Conservation (phyloP, 1,140 invertebrate genomes). For the Magallana angulata region DNA sequence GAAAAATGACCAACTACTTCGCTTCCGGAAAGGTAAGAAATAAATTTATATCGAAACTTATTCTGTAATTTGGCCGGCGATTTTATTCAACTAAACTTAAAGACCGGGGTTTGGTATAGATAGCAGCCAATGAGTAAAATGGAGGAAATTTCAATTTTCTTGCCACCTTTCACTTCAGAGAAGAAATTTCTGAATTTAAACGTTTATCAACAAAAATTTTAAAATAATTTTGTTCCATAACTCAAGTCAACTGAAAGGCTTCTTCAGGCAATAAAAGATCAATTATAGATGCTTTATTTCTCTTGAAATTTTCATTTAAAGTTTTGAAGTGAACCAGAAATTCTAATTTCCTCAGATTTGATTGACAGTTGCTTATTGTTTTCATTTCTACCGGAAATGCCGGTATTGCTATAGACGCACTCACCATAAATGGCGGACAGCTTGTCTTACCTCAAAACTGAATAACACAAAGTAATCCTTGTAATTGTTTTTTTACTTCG, state of each 20-base stretch:
- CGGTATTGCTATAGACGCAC: background rate
- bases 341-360: background rate
- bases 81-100: background rate
- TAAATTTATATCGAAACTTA: too few species aligned
- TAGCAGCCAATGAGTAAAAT: conserved; percentile 16
- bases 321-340: background rate
- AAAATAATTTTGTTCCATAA: background rate
- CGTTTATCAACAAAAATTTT: background rate
- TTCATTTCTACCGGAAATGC: conserved; percentile 9
- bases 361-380: background rate
- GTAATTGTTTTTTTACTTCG: background rate
- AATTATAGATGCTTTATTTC: background rate
- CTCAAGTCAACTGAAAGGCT: background rate
- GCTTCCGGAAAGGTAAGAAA: too few species aligned
- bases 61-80: too few species aligned
- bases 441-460: background rate
- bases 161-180: background rate
- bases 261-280: background rate
- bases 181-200: background rate
- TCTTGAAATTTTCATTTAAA: background rate
- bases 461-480: background rate
- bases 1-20: too few species aligned
- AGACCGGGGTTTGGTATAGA: background rate
- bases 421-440: background rate
- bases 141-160: conserved; percentile 17